A percentile compares a stretch with the other conserved stretches of the same genome.
Conservation (phyloP, 2,113 vertebrate genomes). For the Corythaixoides concolor region DNA sequence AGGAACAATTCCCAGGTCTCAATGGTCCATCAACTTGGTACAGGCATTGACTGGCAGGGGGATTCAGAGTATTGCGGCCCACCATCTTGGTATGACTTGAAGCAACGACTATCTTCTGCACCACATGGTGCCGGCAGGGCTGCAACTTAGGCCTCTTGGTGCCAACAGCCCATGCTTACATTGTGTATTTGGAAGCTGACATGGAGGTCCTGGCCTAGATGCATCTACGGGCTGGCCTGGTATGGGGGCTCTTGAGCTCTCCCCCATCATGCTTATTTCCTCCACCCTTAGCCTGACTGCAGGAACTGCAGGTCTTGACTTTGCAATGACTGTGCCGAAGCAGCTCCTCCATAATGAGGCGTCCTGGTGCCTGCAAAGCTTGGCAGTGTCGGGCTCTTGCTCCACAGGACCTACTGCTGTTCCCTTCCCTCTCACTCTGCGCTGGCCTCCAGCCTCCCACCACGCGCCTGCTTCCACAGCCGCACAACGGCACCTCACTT, state of each 20-base stretch:
- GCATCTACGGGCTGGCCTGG: not conserved
- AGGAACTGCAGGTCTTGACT: not conserved
- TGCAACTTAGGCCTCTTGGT: not conserved
- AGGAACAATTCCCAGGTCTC: not conserved
- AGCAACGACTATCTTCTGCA: not conserved
- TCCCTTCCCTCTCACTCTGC: not conserved
- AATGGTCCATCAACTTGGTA: fast-evolving
- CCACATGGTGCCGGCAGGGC: fast-evolving
- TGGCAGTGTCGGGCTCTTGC: not conserved
- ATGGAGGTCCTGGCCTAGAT: not conserved
- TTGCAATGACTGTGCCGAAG: fast-evolving
- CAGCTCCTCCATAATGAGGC: not conserved
- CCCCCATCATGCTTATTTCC: not conserved
- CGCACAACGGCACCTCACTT: not conserved
- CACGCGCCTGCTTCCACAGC: not conserved
- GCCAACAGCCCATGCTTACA: fast-evolving
- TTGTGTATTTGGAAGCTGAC: not conserved
- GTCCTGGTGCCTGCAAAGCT: not conserved
- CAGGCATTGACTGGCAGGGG: fast-evolving
- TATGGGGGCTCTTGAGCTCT: not conserved
- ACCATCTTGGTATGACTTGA: not conserved
- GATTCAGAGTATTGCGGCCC: not conserved
- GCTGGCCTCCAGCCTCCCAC: not conserved
- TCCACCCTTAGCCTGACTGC: not conserved
- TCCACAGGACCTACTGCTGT: not conserved